Evolutionary conservation across 2,113 vertebrate genomes (phyloP).

Genomic region (Lethenteron reissneri): DNA sequence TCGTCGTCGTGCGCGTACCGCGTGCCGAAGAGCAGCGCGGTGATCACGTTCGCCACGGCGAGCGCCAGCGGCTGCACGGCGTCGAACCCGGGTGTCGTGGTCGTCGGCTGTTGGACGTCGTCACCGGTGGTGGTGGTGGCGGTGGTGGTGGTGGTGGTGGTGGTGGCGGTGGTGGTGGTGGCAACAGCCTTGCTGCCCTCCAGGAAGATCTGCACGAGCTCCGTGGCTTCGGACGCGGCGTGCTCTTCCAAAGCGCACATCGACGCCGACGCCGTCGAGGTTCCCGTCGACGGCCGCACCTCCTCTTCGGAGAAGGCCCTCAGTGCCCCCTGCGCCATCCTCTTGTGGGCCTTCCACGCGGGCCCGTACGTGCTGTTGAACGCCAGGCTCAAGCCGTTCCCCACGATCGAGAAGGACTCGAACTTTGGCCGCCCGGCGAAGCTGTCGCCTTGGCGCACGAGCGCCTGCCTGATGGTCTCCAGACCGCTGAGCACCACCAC

Average conservation of each 20-base stretch:
- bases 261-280: slow-evolving; percentile 19
- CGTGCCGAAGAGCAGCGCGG: slow-evolving; percentile 52
- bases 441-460: slow-evolving; percentile 49
- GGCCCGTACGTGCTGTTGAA: slow-evolving; percentile 29
- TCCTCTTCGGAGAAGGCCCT: slow-evolving; percentile 26
- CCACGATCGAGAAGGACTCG: slow-evolving; percentile 25
- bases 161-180: background rate
- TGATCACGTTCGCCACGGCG: slow-evolving; percentile 57
- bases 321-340: slow-evolving; percentile 32
- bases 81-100: slow-evolving; percentile 29
- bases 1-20: slow-evolving; percentile 34
- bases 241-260: slow-evolving; percentile 35
- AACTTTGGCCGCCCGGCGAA: slow-evolving; percentile 54
- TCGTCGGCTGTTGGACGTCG: slow-evolving; percentile 17
- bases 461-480: slow-evolving; percentile 42
- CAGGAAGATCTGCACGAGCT: slow-evolving; percentile 25
- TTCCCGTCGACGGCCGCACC: slow-evolving; percentile 17
- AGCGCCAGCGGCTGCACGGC: slow-evolving; percentile 40
- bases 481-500: slow-evolving; percentile 52
- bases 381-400: slow-evolving; percentile 29
- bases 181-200: background rate
- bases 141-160: slow-evolving; percentile 7
- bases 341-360: slow-evolving; percentile 30
- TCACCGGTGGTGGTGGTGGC: slow-evolving; percentile 15
- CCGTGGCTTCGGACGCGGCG: slow-evolving; percentile 31